phyloP scores from a whole-genome alignment of 2,888 invertebrate genomes.

The Drosophila mettleri region DNA sequence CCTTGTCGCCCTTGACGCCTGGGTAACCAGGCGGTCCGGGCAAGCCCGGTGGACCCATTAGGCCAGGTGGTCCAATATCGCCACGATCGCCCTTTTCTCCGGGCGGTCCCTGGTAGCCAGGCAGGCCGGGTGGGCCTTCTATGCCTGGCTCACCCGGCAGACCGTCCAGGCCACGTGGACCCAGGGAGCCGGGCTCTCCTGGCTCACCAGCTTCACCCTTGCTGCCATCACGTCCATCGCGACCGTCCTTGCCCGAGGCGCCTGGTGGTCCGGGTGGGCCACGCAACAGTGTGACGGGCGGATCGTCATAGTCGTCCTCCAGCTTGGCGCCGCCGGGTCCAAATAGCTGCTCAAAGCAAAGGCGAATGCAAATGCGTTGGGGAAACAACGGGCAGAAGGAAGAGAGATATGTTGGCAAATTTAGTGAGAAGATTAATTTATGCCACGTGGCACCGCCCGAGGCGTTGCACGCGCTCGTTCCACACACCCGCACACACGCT shows the following conservation, averaged over 20 bases:
- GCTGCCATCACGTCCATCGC: constrained; percentile 85
- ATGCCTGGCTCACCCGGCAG: constrained; percentile 92
- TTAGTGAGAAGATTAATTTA: constrained; percentile 72
- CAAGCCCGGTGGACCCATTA: constrained; percentile 96
- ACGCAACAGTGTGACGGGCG: constrained; percentile 86
- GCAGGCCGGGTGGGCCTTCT: constrained; percentile 92
- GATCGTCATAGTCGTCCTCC: constrained; percentile 85
- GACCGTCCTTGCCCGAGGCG: constrained; percentile 83
- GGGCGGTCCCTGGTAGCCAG: constrained; percentile 93
- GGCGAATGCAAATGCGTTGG: constrained; percentile 31
- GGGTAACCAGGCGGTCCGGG: constrained; percentile 94
- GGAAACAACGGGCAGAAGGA: constrained; percentile 19
- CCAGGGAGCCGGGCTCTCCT: constrained; percentile 91
- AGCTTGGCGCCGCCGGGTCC: constrained; percentile 84
- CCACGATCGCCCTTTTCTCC: constrained; percentile 93
- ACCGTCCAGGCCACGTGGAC: constrained; percentile 91
- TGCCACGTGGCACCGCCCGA: constrained; percentile 70
- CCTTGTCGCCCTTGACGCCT: constrained; percentile 95
- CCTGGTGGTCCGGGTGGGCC: constrained; percentile 89
- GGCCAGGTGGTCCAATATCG: constrained; percentile 96
- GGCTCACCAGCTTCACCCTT: constrained; percentile 88
- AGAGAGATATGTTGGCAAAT: constrained; percentile 55
- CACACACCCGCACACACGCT: constrained; percentile 46
- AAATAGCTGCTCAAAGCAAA: constrained; percentile 79
- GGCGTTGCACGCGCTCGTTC: constrained; percentile 60